Evolutionary conservation across 2,113 vertebrate genomes (phyloP).

Genomic region (Atractosteus spatula): DNA sequence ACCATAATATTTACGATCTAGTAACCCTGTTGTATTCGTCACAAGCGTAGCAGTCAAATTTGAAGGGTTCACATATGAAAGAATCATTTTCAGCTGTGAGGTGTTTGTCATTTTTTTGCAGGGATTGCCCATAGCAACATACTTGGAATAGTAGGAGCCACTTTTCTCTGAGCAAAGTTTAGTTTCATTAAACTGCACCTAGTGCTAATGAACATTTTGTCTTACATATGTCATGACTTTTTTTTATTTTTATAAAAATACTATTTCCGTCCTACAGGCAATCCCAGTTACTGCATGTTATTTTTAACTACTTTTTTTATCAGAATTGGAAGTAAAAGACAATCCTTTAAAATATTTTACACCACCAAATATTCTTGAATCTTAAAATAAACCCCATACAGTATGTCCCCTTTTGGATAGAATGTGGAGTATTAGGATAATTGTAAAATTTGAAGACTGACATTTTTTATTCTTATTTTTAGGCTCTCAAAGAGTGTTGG

Average conservation of each 20-base stretch:
- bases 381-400: too few species aligned
- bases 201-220: neutral
- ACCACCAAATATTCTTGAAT: too few species aligned
- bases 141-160: constrained; percentile 1
- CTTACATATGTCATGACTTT: too few species aligned
- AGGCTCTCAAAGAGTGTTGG: too few species aligned
- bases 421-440: too few species aligned
- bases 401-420: too few species aligned
- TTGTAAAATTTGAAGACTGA: too few species aligned
- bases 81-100: constrained; percentile 34
- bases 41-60: constrained; percentile 57
- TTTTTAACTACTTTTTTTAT: neutral
- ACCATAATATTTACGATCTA: constrained; percentile 75
- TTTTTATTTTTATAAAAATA: too few species aligned
- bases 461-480: too few species aligned
- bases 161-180: neutral
- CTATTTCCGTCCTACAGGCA: too few species aligned
- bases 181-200: neutral
- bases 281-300: neutral
- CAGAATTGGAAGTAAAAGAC: too few species aligned
- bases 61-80: constrained; percentile 14
- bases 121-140: constrained; percentile 19
- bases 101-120: constrained; percentile 4
- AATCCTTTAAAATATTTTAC: too few species aligned
- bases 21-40: constrained; percentile 70